These are phyloP conservation scores for Paedocypris micromegethes DNA, from an alignment of 2,797 vertebrate species.

Conservation along the genomic window DNA sequence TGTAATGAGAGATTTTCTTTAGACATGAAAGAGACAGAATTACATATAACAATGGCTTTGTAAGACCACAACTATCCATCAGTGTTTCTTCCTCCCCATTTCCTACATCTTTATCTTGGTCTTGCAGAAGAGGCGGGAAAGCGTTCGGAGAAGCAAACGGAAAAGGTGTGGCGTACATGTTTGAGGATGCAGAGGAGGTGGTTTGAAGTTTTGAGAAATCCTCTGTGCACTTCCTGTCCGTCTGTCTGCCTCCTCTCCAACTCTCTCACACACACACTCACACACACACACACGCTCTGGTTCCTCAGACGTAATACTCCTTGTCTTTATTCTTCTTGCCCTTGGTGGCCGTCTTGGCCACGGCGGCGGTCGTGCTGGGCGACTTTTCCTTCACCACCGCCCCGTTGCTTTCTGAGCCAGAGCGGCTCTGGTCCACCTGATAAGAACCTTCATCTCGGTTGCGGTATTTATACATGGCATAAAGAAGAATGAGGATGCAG, in stretches of 20 bases:
- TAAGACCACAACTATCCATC: slow-evolving; percentile 27
- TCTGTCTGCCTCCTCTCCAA: slow-evolving; percentile 25
- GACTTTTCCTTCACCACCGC: slow-evolving; percentile 87
- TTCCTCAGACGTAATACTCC: slow-evolving; percentile 88
- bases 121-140: slow-evolving; percentile 27
- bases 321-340: slow-evolving; percentile 97
- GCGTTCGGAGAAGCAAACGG: slow-evolving; percentile 36
- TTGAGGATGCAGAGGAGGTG: slow-evolving; percentile 42
- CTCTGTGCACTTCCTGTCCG: slow-evolving; percentile 33
- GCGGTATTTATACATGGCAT: slow-evolving; percentile 87
- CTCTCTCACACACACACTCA: slow-evolving; percentile 5
- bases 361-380: slow-evolving; percentile 62
- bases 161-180: slow-evolving; percentile 39
- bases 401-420: slow-evolving; percentile 81
- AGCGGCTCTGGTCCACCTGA: slow-evolving; percentile 78
- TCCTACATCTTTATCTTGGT: slow-evolving; percentile 22
- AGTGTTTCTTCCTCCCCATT: slow-evolving; percentile 4
- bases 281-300: no score
- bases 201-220: slow-evolving; percentile 39
- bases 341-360: slow-evolving; percentile 82
- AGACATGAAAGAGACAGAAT: slow-evolving; percentile 42
- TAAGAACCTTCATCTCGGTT: slow-evolving; percentile 82
- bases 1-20: slow-evolving; percentile 47
- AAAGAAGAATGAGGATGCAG: slow-evolving; percentile 84
- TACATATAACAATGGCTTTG: slow-evolving; percentile 44